Conservation (phyloP, 2,113 vertebrate species). For the Bos javanicus region DNA sequence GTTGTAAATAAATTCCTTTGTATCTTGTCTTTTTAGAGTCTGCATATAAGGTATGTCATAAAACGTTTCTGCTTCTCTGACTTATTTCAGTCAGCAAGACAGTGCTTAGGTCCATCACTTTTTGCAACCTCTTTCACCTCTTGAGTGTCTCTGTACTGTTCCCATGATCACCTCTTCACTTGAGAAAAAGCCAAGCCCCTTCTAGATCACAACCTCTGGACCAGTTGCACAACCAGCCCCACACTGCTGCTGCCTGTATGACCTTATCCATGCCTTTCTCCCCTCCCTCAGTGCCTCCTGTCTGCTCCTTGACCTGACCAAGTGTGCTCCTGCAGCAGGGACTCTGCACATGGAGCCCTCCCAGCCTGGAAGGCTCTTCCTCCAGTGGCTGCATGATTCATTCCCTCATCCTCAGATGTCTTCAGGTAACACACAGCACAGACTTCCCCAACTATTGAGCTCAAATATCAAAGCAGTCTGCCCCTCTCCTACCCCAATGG, state of each 20-base stretch:
- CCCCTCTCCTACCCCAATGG: background rate
- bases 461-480: too few relatives aligned
- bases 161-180: too few relatives aligned
- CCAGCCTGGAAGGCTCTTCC: background rate
- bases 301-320: background rate
- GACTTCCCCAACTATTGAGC: background rate
- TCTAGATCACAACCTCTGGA: background rate
- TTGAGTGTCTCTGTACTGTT: background rate
- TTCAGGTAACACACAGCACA: background rate
- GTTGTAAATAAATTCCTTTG: background rate
- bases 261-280: background rate
- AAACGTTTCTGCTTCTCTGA: background rate
- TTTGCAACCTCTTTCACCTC: background rate
- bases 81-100: background rate
- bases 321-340: background rate
- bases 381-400: background rate
- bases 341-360: background rate
- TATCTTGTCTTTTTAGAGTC: background rate
- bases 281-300: background rate
- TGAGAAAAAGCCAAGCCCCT: background rate
- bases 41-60: background rate
- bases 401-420: background rate
- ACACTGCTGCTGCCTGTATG: background rate
- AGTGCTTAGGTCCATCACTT: background rate
- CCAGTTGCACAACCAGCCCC: rapidly evolving